phyloP scores from a whole-genome alignment of 2,888 invertebrate species.

The Crossocerus cetratus region DNA sequence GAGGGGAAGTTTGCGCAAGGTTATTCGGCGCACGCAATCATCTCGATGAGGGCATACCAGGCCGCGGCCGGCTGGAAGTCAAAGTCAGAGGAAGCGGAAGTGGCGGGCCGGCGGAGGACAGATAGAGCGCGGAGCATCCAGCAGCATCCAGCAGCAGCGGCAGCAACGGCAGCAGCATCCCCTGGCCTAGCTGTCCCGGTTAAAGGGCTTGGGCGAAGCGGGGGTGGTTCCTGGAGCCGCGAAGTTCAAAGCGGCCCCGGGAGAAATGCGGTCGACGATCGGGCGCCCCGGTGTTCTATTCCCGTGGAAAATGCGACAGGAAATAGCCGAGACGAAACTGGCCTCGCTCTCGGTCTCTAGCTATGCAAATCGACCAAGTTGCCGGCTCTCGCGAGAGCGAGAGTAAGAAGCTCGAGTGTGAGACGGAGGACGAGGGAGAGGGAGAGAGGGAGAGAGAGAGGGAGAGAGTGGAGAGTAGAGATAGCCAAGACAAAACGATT shows the following conservation, averaged over 20 bases:
- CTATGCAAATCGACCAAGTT: slow-evolving; percentile 60
- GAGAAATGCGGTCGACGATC: slow-evolving; percentile 69
- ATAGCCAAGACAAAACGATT: slow-evolving; percentile 28
- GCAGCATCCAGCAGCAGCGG: too few relatives aligned
- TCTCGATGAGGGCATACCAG: too few relatives aligned
- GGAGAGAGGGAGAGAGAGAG: not conserved
- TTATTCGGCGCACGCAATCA: too few relatives aligned
- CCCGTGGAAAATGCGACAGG: slow-evolving; percentile 71
- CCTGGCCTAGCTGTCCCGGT: not conserved
- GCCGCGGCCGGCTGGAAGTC: not conserved
- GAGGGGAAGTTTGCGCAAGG: too few relatives aligned
- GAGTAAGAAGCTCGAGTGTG: slow-evolving; percentile 3
- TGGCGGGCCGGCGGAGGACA: not conserved
- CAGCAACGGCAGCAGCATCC: too few relatives aligned
- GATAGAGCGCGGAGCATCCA: too few relatives aligned
- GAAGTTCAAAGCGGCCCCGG: slow-evolving; percentile 49
- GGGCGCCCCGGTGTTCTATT: slow-evolving; percentile 64
- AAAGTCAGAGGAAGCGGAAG: not conserved
- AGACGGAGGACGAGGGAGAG: not conserved
- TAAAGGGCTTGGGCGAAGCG: not conserved
- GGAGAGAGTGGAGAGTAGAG: slow-evolving; percentile 23
- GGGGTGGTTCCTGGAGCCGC: slow-evolving; percentile 45
- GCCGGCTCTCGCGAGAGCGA: slow-evolving; percentile 21
- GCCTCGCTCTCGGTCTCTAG: slow-evolving; percentile 45
- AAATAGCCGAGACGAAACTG: slow-evolving; percentile 71